These are phyloP conservation scores for Pteronura brasiliensis DNA, from an alignment of 2,113 vertebrate species.

Conservation along the genomic window DNA sequence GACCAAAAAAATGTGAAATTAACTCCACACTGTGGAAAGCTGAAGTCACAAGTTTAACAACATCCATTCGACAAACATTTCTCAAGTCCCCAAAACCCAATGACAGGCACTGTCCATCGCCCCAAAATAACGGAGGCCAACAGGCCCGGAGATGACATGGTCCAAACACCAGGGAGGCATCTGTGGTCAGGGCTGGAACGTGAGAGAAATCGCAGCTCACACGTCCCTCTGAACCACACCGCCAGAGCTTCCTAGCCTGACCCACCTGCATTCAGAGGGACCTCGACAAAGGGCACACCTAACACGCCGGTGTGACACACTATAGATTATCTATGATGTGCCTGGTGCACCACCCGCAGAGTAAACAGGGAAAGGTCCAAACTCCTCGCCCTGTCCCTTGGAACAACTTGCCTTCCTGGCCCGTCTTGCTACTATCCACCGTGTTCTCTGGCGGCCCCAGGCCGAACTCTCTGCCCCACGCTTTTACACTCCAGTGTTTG, in stretches of 20 bases:
- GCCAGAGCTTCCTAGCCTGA: background rate
- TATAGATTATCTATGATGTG: background rate
- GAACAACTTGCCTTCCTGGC: background rate
- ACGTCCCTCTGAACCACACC: background rate
- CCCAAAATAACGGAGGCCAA: background rate
- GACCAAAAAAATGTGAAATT: background rate
- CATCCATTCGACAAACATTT: background rate
- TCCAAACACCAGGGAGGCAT: background rate
- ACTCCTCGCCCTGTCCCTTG: background rate
- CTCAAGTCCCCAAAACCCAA: background rate
- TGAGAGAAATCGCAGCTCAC: background rate
- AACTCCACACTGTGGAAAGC: background rate
- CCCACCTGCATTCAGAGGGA: background rate
- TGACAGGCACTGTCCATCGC: too few relatives aligned
- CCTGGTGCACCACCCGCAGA: background rate
- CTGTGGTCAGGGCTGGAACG: background rate
- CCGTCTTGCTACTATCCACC: background rate
- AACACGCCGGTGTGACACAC: background rate
- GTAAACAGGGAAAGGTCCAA: background rate
- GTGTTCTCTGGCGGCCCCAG: background rate
- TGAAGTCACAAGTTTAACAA: background rate
- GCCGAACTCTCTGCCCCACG: background rate
- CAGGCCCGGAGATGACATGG: accelerated
- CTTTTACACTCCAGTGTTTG: background rate
- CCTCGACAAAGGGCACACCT: background rate